Evolutionary conservation across 2,113 vertebrate species (phyloP), one percentile per base, ranked within the genome.

Genomic region (Gavialis gangeticus): DNA sequence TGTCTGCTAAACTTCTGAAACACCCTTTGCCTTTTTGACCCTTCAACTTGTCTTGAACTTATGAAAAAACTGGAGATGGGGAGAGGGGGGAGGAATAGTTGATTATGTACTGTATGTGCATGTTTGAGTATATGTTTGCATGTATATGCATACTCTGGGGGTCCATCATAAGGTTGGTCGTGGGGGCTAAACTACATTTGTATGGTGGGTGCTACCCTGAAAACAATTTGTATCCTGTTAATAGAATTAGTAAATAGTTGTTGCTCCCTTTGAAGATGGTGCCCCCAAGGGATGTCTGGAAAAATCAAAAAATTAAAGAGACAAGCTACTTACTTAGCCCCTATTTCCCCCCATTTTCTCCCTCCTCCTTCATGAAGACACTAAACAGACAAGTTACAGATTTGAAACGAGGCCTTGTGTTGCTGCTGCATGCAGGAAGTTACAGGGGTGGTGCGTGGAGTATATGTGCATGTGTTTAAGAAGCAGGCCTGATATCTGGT

Each of bases 11-110:
- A 98, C 98, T 98, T 98, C 97, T 97, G 97, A 97, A 98, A 98
- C 98, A 98, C 98, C 98, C 98, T 97, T 97, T 98, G 98, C 98
- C 98, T 98, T 98, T 98, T 98, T 98, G 98, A 98, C 98, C 98
- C 97, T 98, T 98, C 97, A 98, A 98, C 98, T 98, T 98, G 97
- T 98, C 96, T 97, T 98, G 98, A 98, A 98, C 98, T 98, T 98
- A 97, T 94, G 97, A 97, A 94, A 97, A 98, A 98, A 97, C 85
- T 96, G 95, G 97, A 97, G 97, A 95, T 75, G 96, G 82, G 94
- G 92, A 90, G 95, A 93, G 34, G 89, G 91, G 97, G 97, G 93
- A 96, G 97, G 93, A 84, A 79, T 57, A 4, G 82, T 66, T 89
- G 96, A 92, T 95, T 97, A 80, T 85, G 46, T 22, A 66, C 94